Evolutionary conservation across 92 coral and sea anemone genomes (phyloP).

Genomic region (Porites divaricata): DNA sequence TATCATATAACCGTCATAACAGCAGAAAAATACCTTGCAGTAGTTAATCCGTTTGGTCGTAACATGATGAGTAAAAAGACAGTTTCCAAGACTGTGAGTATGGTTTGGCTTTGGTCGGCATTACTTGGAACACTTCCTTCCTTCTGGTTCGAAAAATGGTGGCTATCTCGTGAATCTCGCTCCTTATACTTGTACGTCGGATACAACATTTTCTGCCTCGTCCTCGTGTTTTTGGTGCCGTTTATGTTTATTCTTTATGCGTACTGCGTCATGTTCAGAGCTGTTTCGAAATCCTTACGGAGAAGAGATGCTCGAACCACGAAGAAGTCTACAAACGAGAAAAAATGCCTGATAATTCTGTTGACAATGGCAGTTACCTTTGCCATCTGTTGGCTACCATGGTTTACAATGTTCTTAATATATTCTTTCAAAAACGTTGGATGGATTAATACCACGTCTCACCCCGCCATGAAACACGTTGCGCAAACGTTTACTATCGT

Average conservation of each 20-base stretch:
- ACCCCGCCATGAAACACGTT: neutral
- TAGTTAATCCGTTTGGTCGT: constrained; percentile 33
- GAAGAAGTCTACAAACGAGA: constrained; percentile 26
- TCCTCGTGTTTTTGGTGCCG: constrained; percentile 27
- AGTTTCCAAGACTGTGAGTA: neutral
- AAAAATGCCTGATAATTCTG: constrained; percentile 22
- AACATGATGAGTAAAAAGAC: constrained; percentile 38
- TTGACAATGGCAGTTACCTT: constrained; percentile 32
- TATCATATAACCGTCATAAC: constrained; percentile 41
- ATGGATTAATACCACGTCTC: neutral
- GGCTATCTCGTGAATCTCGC: neutral
- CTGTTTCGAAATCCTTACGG: neutral
- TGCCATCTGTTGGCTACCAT: constrained; percentile 35
- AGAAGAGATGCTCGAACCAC: neutral
- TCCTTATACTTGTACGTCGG: constrained; percentile 7
- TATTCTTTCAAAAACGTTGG: neutral
- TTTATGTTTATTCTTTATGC: constrained; percentile 30
- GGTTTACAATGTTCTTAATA: constrained; percentile 23
- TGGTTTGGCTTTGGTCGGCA: constrained; percentile 33
- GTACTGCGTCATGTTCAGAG: constrained; percentile 33
- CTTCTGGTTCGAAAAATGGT: constrained; percentile 1
- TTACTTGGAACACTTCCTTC: constrained; percentile 21
- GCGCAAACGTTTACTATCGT: constrained; percentile 22
- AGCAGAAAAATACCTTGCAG: constrained; percentile 29
- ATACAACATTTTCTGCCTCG: constrained; percentile 21